Base-by-base conservation (phyloP, 2,113 vertebrate species). In the Mormoops blainvillei region DNA sequence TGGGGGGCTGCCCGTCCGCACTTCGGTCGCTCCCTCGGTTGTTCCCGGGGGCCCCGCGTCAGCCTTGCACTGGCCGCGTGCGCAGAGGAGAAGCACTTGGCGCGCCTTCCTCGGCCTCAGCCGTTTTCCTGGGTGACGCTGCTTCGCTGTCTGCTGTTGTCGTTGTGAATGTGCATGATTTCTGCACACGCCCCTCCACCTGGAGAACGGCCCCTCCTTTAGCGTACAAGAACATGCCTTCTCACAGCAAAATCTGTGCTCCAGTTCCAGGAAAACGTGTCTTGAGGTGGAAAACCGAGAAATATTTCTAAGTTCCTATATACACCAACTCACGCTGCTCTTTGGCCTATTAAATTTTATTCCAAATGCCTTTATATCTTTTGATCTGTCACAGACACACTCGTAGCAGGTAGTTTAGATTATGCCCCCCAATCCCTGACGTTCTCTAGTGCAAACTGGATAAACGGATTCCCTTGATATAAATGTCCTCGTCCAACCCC, bases 401-500 rank as follows among this genome's bases (percentile, higher is more conserved):
- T 65, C 26, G 22, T 10, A 8, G 16, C 16, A n/a, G 10, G 15
- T 19, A 12, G 31, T 19, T n/a, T n/a, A 36, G 36, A 54, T 15
- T 56, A 1, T 4, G 38, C 3, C 7, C 61, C 65, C 19, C 3
- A 33, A 16, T 31, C 18, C 50, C 56, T 18, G 5, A 26, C 4
- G 2, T 28, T 56, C 33, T 76, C 18, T 14, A 5, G 4, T 9
- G 26, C 7, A 45, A 33, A 56, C 4, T 84, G 19, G 19, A 15
- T 50, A 12, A 83, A 26, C 5, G 7, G 8, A 50, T n/a, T 50
- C 24, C 5, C 28, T 68, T 5, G 3, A 7, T 13, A 5, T 3
- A 11, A 28, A 31, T 8, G 1, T 36, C 22, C 4, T 22, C 33
- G 9, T 24, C 28, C 19, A 2, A 4, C 4, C 18, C 4, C 15